phyloP scores from a whole-genome alignment of 2,113 vertebrate genomes.

The Regulus satrapa region DNA sequence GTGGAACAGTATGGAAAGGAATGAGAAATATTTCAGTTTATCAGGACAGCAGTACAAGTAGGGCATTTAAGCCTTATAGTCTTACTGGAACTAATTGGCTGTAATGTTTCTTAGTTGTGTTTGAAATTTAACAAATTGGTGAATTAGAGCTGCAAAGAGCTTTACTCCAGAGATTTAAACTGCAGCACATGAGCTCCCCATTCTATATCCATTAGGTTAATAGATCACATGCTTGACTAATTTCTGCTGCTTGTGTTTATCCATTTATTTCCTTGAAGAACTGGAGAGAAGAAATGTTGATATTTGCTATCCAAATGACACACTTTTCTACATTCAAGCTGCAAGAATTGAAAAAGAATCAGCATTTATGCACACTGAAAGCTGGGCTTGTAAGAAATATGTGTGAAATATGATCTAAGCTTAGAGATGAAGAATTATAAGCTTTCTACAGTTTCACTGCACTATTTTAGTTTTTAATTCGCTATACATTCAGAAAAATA shows the following conservation, averaged over 20 bases:
- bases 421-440: not conserved
- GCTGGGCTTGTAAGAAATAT: not conserved
- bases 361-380: not conserved
- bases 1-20: constrained; percentile 40
- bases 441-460: not conserved
- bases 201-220: not conserved
- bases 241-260: not conserved
- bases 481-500: not conserved
- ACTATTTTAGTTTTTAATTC: not conserved
- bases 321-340: not conserved
- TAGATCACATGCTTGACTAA: not conserved
- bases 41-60: constrained; percentile 31
- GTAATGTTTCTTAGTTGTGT: constrained; percentile 38
- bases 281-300: not conserved
- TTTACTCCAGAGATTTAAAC: constrained; percentile 27
- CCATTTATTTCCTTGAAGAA: not conserved
- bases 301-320: not conserved
- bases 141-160: constrained; percentile 21
- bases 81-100: constrained; percentile 52
- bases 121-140: constrained; percentile 57
- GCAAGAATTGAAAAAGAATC: not conserved
- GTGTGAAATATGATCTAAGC: not conserved
- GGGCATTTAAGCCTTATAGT: constrained; percentile 27
- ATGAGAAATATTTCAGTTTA: constrained; percentile 51
- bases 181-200: not conserved